phyloP scores from a whole-genome alignment of 2,888 invertebrate species.

The Erpobdella octoculata region DNA sequence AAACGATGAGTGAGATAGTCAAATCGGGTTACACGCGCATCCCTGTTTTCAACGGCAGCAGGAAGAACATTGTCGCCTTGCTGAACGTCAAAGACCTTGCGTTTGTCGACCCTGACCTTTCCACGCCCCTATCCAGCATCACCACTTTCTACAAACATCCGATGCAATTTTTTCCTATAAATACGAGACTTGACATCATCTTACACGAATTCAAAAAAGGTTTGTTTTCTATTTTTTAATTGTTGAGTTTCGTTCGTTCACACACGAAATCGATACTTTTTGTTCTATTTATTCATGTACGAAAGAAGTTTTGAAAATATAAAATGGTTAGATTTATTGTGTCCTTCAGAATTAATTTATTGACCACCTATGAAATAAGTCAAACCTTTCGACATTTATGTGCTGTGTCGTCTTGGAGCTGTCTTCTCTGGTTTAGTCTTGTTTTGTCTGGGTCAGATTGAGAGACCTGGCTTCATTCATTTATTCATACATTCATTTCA shows the following conservation, averaged over 20 bases:
- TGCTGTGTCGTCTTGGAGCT: background rate
- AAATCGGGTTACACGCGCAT: conserved; percentile 82
- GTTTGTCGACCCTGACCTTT: conserved; percentile 95
- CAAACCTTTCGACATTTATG: background rate
- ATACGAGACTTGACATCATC: conserved; percentile 86
- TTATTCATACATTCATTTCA: background rate
- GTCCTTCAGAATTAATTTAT: no score
- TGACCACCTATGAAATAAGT: no score
- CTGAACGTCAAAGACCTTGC: conserved; percentile 96
- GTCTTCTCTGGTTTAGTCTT: background rate
- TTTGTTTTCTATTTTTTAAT: conserved; percentile 43
- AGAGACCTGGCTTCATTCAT: background rate
- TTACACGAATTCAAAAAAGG: conserved; percentile 95
- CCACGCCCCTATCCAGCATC: conserved; percentile 80
- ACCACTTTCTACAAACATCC: conserved; percentile 88
- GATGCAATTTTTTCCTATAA: conserved; percentile 89
- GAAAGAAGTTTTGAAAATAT: no score
- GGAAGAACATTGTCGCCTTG: conserved; percentile 79
- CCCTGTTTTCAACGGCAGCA: conserved; percentile 75
- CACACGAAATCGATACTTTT: no score
- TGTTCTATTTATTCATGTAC: no score
- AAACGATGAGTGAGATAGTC: conserved; percentile 91
- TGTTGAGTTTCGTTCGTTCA: background rate
- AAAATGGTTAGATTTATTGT: no score
- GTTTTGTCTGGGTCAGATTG: background rate